Percentiles rank a stretch among this genome's conserved stretches.
Evolutionary conservation across 2,888 invertebrate genomes (phyloP).

Genomic region (Acrocyrtus sp.): DNA sequence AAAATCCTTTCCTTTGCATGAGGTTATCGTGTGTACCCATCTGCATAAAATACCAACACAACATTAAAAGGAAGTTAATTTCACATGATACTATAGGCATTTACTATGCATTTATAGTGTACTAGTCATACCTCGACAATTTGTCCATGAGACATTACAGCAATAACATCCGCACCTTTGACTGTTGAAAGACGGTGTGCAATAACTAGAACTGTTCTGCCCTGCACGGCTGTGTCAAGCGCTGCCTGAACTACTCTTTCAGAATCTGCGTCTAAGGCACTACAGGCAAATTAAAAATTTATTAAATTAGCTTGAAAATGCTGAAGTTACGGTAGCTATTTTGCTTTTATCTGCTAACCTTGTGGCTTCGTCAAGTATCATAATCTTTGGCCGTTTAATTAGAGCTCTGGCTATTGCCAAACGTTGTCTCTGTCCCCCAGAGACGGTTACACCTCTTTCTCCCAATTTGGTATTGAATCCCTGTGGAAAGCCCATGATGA

Average conservation of each 20-base stretch:
- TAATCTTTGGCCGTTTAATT: slow-evolving; percentile 86
- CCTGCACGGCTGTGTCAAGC: slow-evolving; percentile 82
- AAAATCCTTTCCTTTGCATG: slow-evolving; percentile 80
- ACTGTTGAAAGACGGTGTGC: slow-evolving; percentile 94
- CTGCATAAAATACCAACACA: slow-evolving; percentile 69
- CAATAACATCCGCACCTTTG: slow-evolving; percentile 89
- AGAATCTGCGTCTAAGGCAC: slow-evolving; percentile 92
- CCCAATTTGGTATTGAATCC: slow-evolving; percentile 89
- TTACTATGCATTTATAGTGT: slow-evolving; percentile 25
- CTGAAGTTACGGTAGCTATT: too few species aligned
- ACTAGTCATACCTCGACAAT: slow-evolving; percentile 78
- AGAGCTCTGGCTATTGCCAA: slow-evolving; percentile 95
- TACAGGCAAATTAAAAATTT: slow-evolving; percentile 65
- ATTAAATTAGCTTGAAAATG: slow-evolving; percentile 13
- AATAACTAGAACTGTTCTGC: slow-evolving; percentile 93
- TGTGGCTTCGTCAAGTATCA: slow-evolving; percentile 95
- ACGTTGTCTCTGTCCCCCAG: slow-evolving; percentile 94
- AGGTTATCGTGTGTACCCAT: slow-evolving; percentile 86
- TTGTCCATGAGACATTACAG: slow-evolving; percentile 85
- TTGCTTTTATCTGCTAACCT: slow-evolving; percentile 72
- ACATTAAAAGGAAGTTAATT: neutral
- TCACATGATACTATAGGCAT: neutral
- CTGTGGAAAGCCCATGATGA: slow-evolving; percentile 81
- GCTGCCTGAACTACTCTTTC: slow-evolving; percentile 92
- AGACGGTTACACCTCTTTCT: slow-evolving; percentile 90